Evolutionary conservation across 2,797 vertebrate genomes (phyloP), one percentile per base, ranked within the genome.

Genomic region (Botia kubotai): DNA sequence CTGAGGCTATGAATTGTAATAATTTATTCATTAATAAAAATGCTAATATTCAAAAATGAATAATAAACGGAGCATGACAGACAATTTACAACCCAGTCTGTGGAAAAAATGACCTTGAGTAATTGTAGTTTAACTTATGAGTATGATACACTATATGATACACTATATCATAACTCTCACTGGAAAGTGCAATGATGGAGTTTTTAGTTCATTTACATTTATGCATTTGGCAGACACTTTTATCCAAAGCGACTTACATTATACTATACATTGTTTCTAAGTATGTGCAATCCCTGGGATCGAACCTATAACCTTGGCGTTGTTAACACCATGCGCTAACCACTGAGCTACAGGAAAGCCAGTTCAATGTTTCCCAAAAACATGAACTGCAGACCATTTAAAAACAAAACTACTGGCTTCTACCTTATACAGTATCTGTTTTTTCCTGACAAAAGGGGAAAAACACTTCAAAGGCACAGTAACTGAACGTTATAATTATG

Each of bases 331-430:
- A 26, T 26, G 23, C 23, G 1, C 23, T 26, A 26, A 26, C 23
- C 23, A 26, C 23, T 26, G 23, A 26, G 23, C 1, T 26, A 26
- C 23, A 26, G 23, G 23, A 26, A 26, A 26, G 23, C 5, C 43
- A 46, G 43, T 46, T 29, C 12, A 23, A 13, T 26, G 3, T 5
- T 5, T 3, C 11, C 69, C 23, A 17, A 16, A n/a, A 53, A 29
- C 75, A 57, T 57, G 19, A 57, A 33, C 29, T 36, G n/a, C 26
- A 43, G 21, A 63, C 46, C 46, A 26, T 16, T 72, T 71, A 53
- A 46, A 72, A 66, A 46, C 66, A 67, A 55, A 81, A 63, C 52
- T 19, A 62, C 1, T 21, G 66, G 48, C 33, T 63, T 72, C 8
- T 77, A 65, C 23, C 53, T 68, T 46, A 46, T 36, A 71, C 19